Base-by-base conservation (phyloP, 2,113 vertebrate species). In the Atlantisia rogersi region DNA sequence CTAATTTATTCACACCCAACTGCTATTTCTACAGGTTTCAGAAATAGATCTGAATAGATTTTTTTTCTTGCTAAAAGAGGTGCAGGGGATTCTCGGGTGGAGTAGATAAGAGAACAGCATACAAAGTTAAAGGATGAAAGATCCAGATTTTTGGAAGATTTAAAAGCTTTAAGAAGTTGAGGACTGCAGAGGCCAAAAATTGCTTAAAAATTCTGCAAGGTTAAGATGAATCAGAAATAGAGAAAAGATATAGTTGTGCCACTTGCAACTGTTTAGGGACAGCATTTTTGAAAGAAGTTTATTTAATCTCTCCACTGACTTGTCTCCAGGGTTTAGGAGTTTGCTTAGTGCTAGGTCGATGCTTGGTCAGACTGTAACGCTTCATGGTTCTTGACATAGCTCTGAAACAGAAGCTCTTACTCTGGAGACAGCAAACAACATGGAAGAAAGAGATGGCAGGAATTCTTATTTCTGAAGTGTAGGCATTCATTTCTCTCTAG, bases 401-500 rank as follows among this genome's bases (percentile, higher is more conserved):
- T 97, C 95, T 97, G 96, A 97, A 97, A 97, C 77, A 97, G 96
- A 96, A 96, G 92, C 96, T 96, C 96, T 96, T 96, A 87, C 96
- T 92, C 96, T 91, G 50, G 96, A 82, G 96, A 95, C 95, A 92
- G 35, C 50, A 87, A 91, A 79, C 83, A 94, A 10, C 86, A 74
- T 85, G 46, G 94, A 94, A 94, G 35, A 86, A 32, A 92, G 42
- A 96, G 94, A 77, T 77, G 50, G 53, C 82, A 95, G 74, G 32
- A 91, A 87, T 91, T 86, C 1, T 0, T 85, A 85, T 50, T 91
- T 92, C 81, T 88, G n/a, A 73, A 92, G 37, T 0, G 1, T 40
- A 83, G 50, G 39, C 60, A 67, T 78, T 88, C 3, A 1, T 80
- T 88, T 85, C 55, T 89, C 74, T 80, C 9, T 18, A 59, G 37